These are phyloP conservation scores for Dermatemys mawii DNA, from an alignment of 2,113 vertebrate genomes.

Conservation along the genomic window DNA sequence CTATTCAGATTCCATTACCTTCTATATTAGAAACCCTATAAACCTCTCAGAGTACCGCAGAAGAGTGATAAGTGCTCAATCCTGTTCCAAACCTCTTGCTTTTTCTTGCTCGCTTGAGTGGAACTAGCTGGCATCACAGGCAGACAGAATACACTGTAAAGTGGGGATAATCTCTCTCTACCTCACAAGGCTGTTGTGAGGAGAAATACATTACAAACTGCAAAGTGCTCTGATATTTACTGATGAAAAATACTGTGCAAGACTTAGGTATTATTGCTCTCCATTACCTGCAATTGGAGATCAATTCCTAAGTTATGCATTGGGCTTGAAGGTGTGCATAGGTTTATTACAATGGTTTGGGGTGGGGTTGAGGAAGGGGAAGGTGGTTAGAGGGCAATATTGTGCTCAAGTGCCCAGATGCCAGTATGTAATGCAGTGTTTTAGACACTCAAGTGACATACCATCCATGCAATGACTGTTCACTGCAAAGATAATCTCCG, in stretches of 20 bases:
- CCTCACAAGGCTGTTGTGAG: background rate
- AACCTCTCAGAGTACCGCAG: background rate
- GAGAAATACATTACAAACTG: background rate
- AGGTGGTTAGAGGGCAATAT: background rate
- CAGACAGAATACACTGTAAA: background rate
- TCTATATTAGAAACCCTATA: background rate
- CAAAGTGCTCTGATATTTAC: background rate
- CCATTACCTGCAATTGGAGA: background rate
- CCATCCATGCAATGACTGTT: too few species aligned
- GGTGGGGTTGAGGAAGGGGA: too few species aligned
- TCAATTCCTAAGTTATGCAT: background rate
- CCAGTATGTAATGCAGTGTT: background rate
- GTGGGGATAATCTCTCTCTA: background rate
- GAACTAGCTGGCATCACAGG: background rate
- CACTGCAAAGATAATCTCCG: background rate
- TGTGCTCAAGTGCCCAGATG: background rate
- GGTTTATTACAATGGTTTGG: background rate
- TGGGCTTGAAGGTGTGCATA: too few species aligned
- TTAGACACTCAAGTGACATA: background rate
- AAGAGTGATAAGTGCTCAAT: background rate
- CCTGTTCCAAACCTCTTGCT: background rate
- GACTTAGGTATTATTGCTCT: background rate
- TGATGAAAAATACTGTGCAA: background rate
- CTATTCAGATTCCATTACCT: conserved; percentile 18
- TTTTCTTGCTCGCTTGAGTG: background rate